A percentile compares a stretch with the other conserved stretches of the same genome.
phyloP scores from a whole-genome alignment of 2,113 vertebrate species.

The Arenaria interpres region DNA sequence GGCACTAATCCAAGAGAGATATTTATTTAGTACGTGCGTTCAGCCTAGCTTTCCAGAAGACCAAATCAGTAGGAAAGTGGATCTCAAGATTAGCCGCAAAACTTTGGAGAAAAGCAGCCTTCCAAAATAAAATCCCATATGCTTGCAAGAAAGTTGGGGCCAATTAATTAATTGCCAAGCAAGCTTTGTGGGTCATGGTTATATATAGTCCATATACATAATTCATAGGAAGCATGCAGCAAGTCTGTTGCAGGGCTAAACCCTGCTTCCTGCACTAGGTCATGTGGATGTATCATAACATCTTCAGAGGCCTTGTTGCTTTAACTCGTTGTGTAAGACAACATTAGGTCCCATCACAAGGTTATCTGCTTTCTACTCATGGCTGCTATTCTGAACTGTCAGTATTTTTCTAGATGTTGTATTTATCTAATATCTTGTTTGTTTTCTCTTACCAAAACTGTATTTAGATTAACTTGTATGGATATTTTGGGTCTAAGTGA shows the following conservation, averaged over 20 bases:
- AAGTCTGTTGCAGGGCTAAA: not conserved
- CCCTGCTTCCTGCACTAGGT: not conserved
- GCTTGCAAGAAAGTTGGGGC: not conserved
- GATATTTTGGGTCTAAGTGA: not conserved
- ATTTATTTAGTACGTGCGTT: not conserved
- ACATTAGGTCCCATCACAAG: not conserved
- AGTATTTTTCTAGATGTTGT: not conserved
- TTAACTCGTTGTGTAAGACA: not conserved
- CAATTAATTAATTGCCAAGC: not conserved
- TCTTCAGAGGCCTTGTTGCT: not conserved
- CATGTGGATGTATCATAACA: fast-evolving
- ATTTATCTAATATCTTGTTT: not conserved
- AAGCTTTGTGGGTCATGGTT: not conserved
- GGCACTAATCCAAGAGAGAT: not conserved
- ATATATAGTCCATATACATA: not conserved
- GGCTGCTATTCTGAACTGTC: not conserved
- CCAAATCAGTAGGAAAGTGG: not conserved
- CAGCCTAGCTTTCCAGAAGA: not conserved
- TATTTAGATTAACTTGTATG: not conserved
- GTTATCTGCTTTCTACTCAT: not conserved
- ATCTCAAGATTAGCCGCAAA: not conserved
- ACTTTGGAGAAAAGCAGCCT: not conserved
- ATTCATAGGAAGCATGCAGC: not conserved
- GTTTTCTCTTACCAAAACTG: not conserved
- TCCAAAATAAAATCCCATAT: not conserved